Base-by-base conservation (phyloP, 2,888 invertebrate species). In the Ichneumoninae sp. region DNA sequence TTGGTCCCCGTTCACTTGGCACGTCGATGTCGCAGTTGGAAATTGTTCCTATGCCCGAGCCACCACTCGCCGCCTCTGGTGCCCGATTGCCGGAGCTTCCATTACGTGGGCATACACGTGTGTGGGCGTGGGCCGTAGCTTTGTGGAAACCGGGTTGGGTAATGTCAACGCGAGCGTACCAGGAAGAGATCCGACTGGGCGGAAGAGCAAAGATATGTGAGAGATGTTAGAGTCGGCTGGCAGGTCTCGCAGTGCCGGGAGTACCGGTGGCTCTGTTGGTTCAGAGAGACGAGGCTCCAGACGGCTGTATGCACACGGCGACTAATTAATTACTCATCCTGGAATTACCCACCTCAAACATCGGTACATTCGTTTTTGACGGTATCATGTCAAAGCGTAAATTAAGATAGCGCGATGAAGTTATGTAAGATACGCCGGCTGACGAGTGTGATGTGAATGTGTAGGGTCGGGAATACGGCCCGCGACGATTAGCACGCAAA, bases 21-120 rank as follows among this genome's bases (percentile, higher is more conserved):
- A 79, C 82, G 65, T 79, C 70, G 60, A 71, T 33, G 71, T 30
- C 19, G 50, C 19, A 80, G 83, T 80, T 71, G 22, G 71, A 83
- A 83, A 80, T 83, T 80, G 80, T 83, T 54, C 76, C 66, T 13
- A 76, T 70, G 76, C 76, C 76, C 80, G 33, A 44, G 70, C 80
- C 68, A 54, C 54, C 74, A 69, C 78, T 78, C 74, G 69, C 62
- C 74, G 74, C 62, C 74, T 79, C 71, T 50, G 47, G 22, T 71
- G 36, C 36, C n/a, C 40, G 69, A 74, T 74, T 33, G 7, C 60
- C 50, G 26, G 62, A 30, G 40, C 44, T 69, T 69, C 44, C 60
- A 71, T 65, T 62, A 79, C 44, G 19, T 1, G 5, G 26, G 68
- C 16, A 16, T 22, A 22, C 47, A 68, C 44, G 47, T 54, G 68